Conservation (phyloP, 2,888 invertebrate species). For the Hirudinaria manillensis region DNA sequence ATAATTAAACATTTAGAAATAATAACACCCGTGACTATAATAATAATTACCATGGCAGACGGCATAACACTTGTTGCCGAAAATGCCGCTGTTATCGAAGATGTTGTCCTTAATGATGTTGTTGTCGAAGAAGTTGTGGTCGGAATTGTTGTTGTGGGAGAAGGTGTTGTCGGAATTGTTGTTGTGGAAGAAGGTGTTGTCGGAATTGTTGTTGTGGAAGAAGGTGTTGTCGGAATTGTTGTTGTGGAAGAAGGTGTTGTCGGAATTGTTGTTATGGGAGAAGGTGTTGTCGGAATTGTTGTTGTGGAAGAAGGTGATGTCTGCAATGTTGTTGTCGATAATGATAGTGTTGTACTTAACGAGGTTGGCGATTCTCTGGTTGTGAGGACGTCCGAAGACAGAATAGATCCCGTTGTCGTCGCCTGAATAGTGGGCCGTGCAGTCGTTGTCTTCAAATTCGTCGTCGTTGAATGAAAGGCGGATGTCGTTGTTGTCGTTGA, state of each 20-base stretch:
- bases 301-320: slow-evolving; percentile 9
- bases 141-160: neutral
- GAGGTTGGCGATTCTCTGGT: slow-evolving; percentile 14
- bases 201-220: neutral
- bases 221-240: slow-evolving; percentile 3
- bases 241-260: slow-evolving; percentile 17
- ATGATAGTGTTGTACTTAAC: neutral
- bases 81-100: neutral
- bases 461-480: neutral
- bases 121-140: neutral
- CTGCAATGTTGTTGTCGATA: neutral
- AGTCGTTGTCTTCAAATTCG: slow-evolving; percentile 12
- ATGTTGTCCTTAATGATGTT: slow-evolving; percentile 3
- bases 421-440: neutral
- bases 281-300: slow-evolving; percentile 12
- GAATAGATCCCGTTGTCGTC: neutral
- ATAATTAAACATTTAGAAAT: too few relatives aligned
- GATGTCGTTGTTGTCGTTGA: neutral
- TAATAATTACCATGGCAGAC: too few relatives aligned
- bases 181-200: slow-evolving; percentile 4
- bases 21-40: too few relatives aligned
- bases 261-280: slow-evolving; percentile 17
- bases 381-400: slow-evolving; percentile 13
- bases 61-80: neutral
- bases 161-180: neutral